Conservation (phyloP, 2,797 vertebrate species). For the Microctenopoma lineatum region DNA sequence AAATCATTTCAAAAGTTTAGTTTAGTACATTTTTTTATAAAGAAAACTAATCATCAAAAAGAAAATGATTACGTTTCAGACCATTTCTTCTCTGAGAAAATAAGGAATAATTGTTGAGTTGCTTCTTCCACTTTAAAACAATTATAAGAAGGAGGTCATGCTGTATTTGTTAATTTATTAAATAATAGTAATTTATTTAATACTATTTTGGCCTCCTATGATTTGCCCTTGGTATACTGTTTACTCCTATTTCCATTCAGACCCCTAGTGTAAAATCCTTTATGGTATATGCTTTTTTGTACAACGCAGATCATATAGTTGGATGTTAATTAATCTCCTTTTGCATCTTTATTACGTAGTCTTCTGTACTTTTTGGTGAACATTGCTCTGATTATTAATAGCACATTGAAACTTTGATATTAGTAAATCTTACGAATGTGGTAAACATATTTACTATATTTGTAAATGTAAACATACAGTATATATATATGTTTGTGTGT, state of each 20-base stretch:
- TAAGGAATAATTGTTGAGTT: conserved; percentile 2
- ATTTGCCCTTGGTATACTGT: conserved; percentile 25
- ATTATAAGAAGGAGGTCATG: conserved; percentile 1
- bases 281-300: conserved; percentile 36
- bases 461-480: conserved; percentile 50
- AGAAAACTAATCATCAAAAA: too few relatives aligned
- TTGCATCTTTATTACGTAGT: conserved; percentile 60
- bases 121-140: conserved; percentile 10
- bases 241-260: conserved; percentile 29
- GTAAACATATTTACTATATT: conserved; percentile 44
- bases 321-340: conserved; percentile 52
- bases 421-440: conserved; percentile 36
- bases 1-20: not conserved
- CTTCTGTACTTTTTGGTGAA: conserved; percentile 54
- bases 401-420: conserved; percentile 64
- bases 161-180: conserved; percentile 17
- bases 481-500: conserved; percentile 15
- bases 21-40: too few relatives aligned
- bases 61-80: not conserved
- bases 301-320: conserved; percentile 48
- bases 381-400: conserved; percentile 45
- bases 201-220: conserved; percentile 13
- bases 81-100: conserved; percentile 11
- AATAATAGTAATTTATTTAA: conserved; percentile 15
- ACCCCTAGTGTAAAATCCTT: conserved; percentile 2